These are phyloP conservation scores for Eira barbara DNA, from an alignment of 2,113 vertebrate species.

Conservation along the genomic window DNA sequence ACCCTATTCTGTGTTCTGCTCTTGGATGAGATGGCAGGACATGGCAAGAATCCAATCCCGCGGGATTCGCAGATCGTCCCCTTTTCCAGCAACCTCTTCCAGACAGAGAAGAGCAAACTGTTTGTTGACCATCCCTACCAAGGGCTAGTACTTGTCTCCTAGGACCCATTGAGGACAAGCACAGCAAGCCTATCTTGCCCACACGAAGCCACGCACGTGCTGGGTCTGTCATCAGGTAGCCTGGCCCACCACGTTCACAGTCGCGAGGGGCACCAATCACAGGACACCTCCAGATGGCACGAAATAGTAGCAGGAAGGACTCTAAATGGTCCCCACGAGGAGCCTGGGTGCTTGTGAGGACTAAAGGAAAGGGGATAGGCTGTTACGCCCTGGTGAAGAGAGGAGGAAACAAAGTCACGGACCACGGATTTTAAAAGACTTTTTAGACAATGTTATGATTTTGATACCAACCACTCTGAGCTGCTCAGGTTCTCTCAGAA, in stretches of 20 bases:
- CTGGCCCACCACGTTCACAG: background rate
- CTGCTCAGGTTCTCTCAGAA: background rate
- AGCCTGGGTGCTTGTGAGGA: background rate
- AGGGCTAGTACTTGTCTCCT: background rate
- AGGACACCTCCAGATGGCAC: background rate
- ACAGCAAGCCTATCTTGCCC: background rate
- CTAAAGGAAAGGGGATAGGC: background rate
- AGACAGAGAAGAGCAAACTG: background rate
- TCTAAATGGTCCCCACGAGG: background rate
- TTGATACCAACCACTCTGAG: background rate
- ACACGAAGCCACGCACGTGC: accelerated
- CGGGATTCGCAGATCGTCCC: background rate
- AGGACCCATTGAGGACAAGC: background rate
- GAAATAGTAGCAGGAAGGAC: background rate
- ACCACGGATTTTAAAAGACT: background rate
- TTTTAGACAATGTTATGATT: background rate
- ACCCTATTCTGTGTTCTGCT: background rate
- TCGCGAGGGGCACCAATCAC: accelerated
- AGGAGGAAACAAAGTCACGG: background rate
- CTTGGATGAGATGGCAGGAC: background rate
- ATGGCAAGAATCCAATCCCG: background rate
- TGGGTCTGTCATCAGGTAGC: background rate
- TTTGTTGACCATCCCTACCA: background rate
- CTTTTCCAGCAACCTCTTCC: background rate
- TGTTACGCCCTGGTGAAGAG: background rate